Conservation (phyloP, 2,888 invertebrate species). For the Frankliniella fusca region DNA sequence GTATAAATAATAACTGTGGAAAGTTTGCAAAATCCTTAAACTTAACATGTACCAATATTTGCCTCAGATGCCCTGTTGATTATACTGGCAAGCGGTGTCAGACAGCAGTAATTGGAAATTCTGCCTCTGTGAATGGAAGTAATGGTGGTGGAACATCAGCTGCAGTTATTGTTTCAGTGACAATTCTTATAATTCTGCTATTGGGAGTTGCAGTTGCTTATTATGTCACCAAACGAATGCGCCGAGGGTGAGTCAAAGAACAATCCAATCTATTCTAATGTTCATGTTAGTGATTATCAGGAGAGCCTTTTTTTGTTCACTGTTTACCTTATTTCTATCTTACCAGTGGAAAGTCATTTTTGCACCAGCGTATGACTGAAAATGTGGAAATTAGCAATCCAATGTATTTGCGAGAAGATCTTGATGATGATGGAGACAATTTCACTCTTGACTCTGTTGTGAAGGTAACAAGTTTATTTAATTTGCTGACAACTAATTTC, state of each 20-base stretch:
- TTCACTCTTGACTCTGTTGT: slow-evolving; percentile 52
- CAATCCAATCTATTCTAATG: neutral
- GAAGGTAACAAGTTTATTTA: neutral
- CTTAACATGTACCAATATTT: slow-evolving; percentile 18
- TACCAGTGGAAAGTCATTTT: slow-evolving; percentile 61
- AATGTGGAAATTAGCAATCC: slow-evolving; percentile 83
- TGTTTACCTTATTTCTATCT: too few relatives aligned
- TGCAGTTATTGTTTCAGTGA: slow-evolving; percentile 29
- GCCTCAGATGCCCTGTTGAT: slow-evolving; percentile 45
- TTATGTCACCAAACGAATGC: slow-evolving; percentile 29
- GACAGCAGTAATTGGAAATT: slow-evolving; percentile 35
- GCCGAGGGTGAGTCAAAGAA: slow-evolving; percentile 28
- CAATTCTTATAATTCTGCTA: slow-evolving; percentile 29
- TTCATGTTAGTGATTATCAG: slow-evolving; percentile 25
- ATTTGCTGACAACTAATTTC: too few relatives aligned
- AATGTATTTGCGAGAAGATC: slow-evolving; percentile 72
- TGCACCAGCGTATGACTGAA: slow-evolving; percentile 74
- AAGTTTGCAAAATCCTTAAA: neutral
- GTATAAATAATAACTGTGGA: too few relatives aligned
- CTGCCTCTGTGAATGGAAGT: slow-evolving; percentile 2
- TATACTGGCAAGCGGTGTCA: slow-evolving; percentile 46
- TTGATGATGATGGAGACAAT: slow-evolving; percentile 61
- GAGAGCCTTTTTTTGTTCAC: slow-evolving; percentile 31
- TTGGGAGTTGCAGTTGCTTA: slow-evolving; percentile 32
- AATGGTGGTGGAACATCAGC: slow-evolving; percentile 19